These are phyloP conservation scores for Stigmatopora argus DNA, from an alignment of 2,113 vertebrate genomes.

Conservation along the genomic window DNA sequence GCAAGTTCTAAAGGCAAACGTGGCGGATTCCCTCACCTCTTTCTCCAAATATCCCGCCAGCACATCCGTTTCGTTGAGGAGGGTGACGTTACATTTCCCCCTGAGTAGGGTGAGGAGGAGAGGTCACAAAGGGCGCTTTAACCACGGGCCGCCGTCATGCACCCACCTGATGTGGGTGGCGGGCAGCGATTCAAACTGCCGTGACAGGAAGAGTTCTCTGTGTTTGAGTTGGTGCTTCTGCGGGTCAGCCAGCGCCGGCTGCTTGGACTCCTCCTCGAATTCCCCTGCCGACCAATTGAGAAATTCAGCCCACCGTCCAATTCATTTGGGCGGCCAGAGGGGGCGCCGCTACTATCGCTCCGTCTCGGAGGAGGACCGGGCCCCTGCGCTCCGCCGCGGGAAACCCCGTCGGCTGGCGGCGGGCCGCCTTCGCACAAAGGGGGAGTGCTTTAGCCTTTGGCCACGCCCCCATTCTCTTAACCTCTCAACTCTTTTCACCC, in stretches of 20 bases:
- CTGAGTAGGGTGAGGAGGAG: constrained; percentile 51
- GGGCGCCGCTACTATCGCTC: constrained; percentile 49
- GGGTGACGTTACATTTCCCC: constrained; percentile 90
- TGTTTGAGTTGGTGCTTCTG: constrained; percentile 91
- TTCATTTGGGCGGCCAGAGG: constrained; percentile 10
- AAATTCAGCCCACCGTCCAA: not conserved
- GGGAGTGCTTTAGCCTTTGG: constrained; percentile 56
- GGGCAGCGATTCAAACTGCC: constrained; percentile 88
- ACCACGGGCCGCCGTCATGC: not conserved
- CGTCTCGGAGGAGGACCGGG: constrained; percentile 62
- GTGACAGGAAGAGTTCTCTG: constrained; percentile 87
- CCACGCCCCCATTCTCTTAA: constrained; percentile 74
- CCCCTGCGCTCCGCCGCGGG: constrained; percentile 73
- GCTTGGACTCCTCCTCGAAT: constrained; percentile 90
- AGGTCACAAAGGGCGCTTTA: not conserved
- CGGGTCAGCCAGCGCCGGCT: constrained; percentile 79
- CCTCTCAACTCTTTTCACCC: constrained; percentile 56
- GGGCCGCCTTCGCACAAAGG: not conserved
- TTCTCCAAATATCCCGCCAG: constrained; percentile 83
- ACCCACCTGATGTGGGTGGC: constrained; percentile 87
- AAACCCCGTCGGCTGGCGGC: constrained; percentile 68
- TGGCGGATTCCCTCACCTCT: constrained; percentile 63
- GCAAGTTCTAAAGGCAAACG: too few relatives aligned
- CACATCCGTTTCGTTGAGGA: constrained; percentile 88
- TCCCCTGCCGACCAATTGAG: constrained; percentile 69